Evolutionary conservation across 2,797 vertebrate species (phyloP).

Genomic region (Gymnocypris eckloni): DNA sequence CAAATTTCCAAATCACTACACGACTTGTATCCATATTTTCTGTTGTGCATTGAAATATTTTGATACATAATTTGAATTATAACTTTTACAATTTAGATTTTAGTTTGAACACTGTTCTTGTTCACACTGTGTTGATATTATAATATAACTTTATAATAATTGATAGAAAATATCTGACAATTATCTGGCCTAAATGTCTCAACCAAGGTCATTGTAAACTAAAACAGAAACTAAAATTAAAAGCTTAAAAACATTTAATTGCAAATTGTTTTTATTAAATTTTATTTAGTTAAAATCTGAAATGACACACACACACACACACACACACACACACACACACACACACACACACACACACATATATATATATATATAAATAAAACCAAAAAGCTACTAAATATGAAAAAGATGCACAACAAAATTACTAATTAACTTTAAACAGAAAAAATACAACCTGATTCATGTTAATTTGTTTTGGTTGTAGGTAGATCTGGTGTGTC

Average conservation of each 20-base stretch:
- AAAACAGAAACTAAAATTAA: background rate
- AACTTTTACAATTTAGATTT: background rate
- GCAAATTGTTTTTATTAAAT: too few species aligned
- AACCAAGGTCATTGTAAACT: background rate
- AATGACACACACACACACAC: too few species aligned
- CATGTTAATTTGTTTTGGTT: background rate
- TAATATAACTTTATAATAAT: too few species aligned
- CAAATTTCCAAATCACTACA: too few species aligned
- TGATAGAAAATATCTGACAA: background rate
- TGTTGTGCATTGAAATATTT: background rate
- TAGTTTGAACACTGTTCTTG: background rate
- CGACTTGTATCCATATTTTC: background rate
- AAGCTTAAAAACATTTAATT: background rate
- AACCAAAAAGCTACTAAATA: too few species aligned
- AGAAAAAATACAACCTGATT: background rate
- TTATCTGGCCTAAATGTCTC: background rate
- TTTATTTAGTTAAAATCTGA: too few species aligned
- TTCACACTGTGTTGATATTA: background rate
- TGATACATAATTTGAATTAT: background rate
- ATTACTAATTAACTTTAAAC: background rate
- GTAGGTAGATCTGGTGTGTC: constrained; percentile 93
- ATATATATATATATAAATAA: too few species aligned
- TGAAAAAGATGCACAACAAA: background rate
- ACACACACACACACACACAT: too few species aligned
- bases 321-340: too few species aligned